Conservation (phyloP, 2,797 vertebrate species). For the Lutjanus argentimaculatus region DNA sequence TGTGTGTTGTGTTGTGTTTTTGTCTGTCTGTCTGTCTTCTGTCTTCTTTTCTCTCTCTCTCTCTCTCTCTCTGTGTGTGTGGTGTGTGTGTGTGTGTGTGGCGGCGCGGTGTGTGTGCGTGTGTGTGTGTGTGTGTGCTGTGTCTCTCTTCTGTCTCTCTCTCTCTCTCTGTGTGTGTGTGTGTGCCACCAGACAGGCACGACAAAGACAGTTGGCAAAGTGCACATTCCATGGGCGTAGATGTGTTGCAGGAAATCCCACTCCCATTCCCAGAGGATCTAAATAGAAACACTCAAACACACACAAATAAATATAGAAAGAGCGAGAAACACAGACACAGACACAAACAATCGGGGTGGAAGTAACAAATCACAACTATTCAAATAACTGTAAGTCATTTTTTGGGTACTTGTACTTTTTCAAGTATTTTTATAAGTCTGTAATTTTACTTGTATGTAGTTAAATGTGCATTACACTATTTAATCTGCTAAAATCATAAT, state of each 20-base stretch:
- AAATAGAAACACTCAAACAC: slow-evolving; percentile 59
- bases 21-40: too few species aligned
- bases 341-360: background rate
- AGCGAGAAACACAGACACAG: slow-evolving; percentile 21
- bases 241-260: slow-evolving; percentile 85
- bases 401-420: too few species aligned
- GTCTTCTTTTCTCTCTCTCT: too few species aligned
- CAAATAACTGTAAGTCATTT: too few species aligned
- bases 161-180: slow-evolving; percentile 35
- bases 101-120: slow-evolving; percentile 25
- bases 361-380: too few species aligned
- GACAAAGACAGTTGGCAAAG: slow-evolving; percentile 69
- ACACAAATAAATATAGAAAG: slow-evolving; percentile 55
- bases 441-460: too few species aligned
- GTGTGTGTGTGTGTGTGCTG: slow-evolving; percentile 40
- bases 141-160: too few species aligned
- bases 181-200: slow-evolving; percentile 34
- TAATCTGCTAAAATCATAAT: too few species aligned
- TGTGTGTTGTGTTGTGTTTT: too few species aligned
- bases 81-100: slow-evolving; percentile 30
- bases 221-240: slow-evolving; percentile 79
- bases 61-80: too few species aligned
- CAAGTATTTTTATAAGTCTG: too few species aligned
- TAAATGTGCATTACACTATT: too few species aligned
- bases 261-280: slow-evolving; percentile 84